Evolutionary conservation across 2,888 invertebrate genomes (phyloP).

Genomic region (Crioceris asparagi): DNA sequence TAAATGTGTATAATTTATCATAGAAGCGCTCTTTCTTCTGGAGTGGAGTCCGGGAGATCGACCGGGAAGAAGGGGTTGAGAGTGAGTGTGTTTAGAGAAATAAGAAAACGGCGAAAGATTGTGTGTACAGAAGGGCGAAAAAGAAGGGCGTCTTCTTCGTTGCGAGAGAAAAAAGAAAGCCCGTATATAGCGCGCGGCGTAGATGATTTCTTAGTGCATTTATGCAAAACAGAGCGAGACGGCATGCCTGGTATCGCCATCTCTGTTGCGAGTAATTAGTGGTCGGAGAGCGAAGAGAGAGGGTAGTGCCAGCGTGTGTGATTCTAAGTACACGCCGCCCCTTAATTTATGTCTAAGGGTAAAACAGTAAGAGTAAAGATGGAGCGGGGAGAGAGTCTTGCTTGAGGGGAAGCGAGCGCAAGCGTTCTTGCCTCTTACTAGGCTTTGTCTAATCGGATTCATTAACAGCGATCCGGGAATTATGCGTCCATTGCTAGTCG

Average conservation of each 20-base stretch:
- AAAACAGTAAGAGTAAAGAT: constrained; percentile 39
- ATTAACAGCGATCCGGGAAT: constrained; percentile 47
- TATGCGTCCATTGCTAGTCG: constrained; percentile 44
- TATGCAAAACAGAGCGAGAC: constrained; percentile 38
- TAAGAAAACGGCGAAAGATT: constrained; percentile 25
- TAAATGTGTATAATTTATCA: not conserved
- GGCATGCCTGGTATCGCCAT: constrained; percentile 23
- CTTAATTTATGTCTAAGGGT: constrained; percentile 42
- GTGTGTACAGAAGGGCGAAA: constrained; percentile 28
- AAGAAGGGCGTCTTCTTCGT: constrained; percentile 32
- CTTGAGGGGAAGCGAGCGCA: constrained; percentile 34
- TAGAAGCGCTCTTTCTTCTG: too few species aligned
- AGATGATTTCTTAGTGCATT: constrained; percentile 35
- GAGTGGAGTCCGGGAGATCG: constrained; percentile 3
- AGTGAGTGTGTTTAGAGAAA: not conserved
- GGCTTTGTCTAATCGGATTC: constrained; percentile 49
- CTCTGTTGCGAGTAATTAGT: constrained; percentile 36
- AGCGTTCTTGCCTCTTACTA: constrained; percentile 39
- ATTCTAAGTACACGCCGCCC: constrained; percentile 41
- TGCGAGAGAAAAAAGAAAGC: constrained; percentile 27
- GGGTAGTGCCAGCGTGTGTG: constrained; percentile 36
- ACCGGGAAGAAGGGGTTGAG: constrained; percentile 19
- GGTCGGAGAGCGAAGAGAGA: constrained; percentile 34
- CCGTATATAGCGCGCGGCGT: constrained; percentile 16
- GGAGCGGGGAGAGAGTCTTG: constrained; percentile 28